Evolutionary conservation across 30 jellyfish, hydroid and myxozoan species (phyloP), one percentile per base, ranked within the genome.

Genomic region (Turritopsis dohrnii): DNA sequence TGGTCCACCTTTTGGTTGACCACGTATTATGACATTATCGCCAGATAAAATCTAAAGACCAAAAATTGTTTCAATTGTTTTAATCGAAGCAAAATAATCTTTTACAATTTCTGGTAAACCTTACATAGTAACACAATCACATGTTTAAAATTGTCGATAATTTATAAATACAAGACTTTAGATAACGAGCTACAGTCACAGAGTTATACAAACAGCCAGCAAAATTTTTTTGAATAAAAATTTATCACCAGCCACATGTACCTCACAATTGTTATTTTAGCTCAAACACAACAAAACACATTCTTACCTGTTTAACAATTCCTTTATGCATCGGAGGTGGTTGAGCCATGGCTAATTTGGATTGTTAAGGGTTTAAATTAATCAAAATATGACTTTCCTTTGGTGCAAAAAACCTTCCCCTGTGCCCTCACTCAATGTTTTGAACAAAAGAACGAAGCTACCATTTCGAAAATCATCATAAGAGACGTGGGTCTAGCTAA

Each of bases 1-100:
- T 18, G 98, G 98, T 17, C 98, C 98, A 71, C 96, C 96, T 79
- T 79, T 88, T 52, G 98, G 98, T 66, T 88, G 98, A 7, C 98
- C 98, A 25, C 98, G 87, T 18, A 93, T 89, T 27, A 88, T 80
- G 65, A 93, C 89, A 82, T 94, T 88, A 86, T 93, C 98, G 53
- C 98, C 98, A 65, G 98, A 93, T 74, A 93, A 82, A 77, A 93
- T 90, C 98, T 93, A 71, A 54, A 82, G 60, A 41, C 60, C 60
- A 41, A 41, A 41, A 41, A 41, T 41, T 41, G 13, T 3, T 13
- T 41, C 60, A 41, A 41, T 3, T 41, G 60, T 41, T 41, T 3
- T n/a, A n/a, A n/a, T n/a, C n/a, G n/a, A n/a, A n/a, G n/a, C n/a
- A n/a, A n/a, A n/a, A n/a, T n/a, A n/a, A n/a, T n/a, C n/a, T n/a